These are phyloP conservation scores for Cladorhizidae sp. DNA, from an alignment of 37 sponge, comb jelly and placozoan genomes.

Conservation along the genomic window DNA sequence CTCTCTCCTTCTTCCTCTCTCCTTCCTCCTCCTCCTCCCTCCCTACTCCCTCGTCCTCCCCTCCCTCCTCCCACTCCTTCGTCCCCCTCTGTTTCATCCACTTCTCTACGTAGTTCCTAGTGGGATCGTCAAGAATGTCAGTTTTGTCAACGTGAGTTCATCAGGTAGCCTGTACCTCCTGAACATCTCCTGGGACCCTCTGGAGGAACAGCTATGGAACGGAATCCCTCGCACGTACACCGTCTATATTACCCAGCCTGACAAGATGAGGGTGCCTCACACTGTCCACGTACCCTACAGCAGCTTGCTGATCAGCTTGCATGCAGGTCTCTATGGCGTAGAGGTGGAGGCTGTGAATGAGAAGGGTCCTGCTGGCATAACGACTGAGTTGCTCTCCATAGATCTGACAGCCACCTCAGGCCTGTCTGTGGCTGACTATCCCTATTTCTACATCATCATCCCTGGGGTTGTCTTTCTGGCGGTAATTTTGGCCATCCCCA, in stretches of 20 bases:
- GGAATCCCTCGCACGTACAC: slow-evolving; percentile 21
- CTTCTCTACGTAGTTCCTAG: background rate
- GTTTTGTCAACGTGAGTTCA: background rate
- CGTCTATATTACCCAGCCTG: background rate
- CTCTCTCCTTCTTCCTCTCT: no score
- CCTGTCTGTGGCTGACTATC: background rate
- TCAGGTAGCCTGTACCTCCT: background rate
- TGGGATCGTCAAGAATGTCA: background rate
- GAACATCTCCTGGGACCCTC: slow-evolving; percentile 19
- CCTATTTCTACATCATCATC: slow-evolving; percentile 33
- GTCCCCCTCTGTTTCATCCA: background rate
- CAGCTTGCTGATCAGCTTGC: background rate
- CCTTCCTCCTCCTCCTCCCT: no score
- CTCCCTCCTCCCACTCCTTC: no score
- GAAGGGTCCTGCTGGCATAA: background rate
- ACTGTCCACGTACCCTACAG: slow-evolving; percentile 2
- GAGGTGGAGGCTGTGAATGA: slow-evolving; percentile 1
- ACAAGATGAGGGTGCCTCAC: background rate
- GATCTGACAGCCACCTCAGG: background rate
- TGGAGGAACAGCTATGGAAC: slow-evolving; percentile 35
- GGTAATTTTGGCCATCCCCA: slow-evolving; percentile 20
- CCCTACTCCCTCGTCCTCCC: no score
- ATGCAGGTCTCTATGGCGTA: background rate
- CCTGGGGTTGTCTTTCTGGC: slow-evolving; percentile 33
- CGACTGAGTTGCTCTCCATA: background rate